These are phyloP conservation scores for Brachyalestes nurse DNA, from an alignment of 2,797 vertebrate genomes.

Conservation along the genomic window DNA sequence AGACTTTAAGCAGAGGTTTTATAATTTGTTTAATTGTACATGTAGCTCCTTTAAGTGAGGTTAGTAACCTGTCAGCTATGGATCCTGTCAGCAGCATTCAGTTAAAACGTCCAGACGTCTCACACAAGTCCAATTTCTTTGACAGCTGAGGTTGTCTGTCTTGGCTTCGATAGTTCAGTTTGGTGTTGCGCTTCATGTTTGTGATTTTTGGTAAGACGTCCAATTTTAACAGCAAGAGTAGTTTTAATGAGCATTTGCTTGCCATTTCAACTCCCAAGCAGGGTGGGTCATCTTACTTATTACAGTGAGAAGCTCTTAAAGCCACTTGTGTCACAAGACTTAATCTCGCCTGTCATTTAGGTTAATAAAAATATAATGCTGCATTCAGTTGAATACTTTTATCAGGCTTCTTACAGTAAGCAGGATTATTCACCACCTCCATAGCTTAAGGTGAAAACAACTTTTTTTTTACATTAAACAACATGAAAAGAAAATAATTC, in stretches of 20 bases:
- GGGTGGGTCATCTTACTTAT: slow-evolving; percentile 12
- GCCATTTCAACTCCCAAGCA: slow-evolving; percentile 17
- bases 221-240: slow-evolving; percentile 28
- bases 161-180: slow-evolving; percentile 6
- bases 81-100: slow-evolving; percentile 16
- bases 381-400: slow-evolving; percentile 35
- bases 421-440: slow-evolving; percentile 28
- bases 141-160: not conserved
- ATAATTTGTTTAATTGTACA: not conserved
- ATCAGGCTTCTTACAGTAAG: slow-evolving; percentile 40
- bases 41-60: slow-evolving; percentile 20
- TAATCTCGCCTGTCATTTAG: not conserved
- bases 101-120: not conserved
- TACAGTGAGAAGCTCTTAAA: slow-evolving; percentile 32
- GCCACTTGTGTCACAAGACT: not conserved
- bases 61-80: slow-evolving; percentile 19
- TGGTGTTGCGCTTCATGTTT: not conserved
- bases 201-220: slow-evolving; percentile 26
- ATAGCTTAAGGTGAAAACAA: slow-evolving; percentile 26
- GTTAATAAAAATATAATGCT: slow-evolving; percentile 37
- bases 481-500: slow-evolving; percentile 63
- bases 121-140: not conserved
- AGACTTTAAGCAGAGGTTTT: not conserved
- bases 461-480: slow-evolving; percentile 21
- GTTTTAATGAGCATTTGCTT: slow-evolving; percentile 22